Conservation (phyloP, 2,113 vertebrate genomes). For the Patagioenas fasciata region DNA sequence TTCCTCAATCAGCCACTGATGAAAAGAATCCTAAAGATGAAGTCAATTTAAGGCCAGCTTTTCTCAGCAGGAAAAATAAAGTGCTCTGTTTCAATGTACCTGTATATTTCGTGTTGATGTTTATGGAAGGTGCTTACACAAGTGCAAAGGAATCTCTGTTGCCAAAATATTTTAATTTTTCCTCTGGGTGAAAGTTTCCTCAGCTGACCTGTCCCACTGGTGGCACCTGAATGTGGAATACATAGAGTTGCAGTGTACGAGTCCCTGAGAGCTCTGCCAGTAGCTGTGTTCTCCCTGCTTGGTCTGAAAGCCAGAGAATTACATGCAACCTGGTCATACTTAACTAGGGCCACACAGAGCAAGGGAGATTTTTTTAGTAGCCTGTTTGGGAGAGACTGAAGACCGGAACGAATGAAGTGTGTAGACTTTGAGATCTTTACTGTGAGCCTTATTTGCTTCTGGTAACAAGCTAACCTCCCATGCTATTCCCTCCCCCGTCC, state of each 20-base stretch:
- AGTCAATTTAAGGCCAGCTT: too few relatives aligned
- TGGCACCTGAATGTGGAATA: not conserved
- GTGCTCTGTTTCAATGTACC: too few relatives aligned
- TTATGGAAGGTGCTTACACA: too few relatives aligned
- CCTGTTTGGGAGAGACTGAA: constrained; percentile 25
- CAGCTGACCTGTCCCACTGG: not conserved
- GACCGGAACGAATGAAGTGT: not conserved
- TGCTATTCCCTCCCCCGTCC: not conserved
- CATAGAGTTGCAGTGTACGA: not conserved
- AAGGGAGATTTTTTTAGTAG: constrained; percentile 19
- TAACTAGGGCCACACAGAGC: constrained; percentile 53
- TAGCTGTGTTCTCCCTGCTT: not conserved
- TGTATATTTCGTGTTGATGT: too few relatives aligned
- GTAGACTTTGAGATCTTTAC: not conserved
- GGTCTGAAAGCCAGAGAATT: constrained; percentile 12
- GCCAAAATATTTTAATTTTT: not conserved
- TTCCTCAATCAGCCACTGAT: not conserved
- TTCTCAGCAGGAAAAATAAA: too few relatives aligned
- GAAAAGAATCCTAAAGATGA: not conserved
- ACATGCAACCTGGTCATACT: not conserved
- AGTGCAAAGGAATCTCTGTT: not conserved
- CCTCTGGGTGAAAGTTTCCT: not conserved
- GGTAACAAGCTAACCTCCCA: not conserved
- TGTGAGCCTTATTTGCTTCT: constrained; percentile 24
- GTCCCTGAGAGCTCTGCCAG: not conserved